Base-by-base conservation (phyloP, 2,113 vertebrate genomes). In the Turdus rufiventris region DNA sequence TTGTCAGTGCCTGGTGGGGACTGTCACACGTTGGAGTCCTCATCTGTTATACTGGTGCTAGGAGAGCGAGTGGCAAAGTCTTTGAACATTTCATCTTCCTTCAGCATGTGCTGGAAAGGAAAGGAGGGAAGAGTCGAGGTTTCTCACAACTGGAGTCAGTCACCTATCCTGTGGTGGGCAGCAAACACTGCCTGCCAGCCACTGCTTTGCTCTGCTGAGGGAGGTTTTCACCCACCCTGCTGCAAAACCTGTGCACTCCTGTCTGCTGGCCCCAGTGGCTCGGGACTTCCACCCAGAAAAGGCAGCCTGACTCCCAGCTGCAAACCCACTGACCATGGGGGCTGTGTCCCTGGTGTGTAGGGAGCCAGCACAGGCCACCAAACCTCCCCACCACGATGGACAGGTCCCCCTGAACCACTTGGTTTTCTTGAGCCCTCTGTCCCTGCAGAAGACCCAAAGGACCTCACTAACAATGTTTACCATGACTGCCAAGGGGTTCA, bases 1-100 rank as follows among this genome's bases (percentile, higher is more conserved):
- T 23, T 17, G 57, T 25, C 48, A 36, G 91, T 63, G 26, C 79
- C 74, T 47, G 38, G 29, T 33, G 56, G 28, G 82, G 63, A 14
- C 7, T 26, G 96, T 99, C 98, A 99, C 91, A 99, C 98, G 0
- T 98, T 99, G 25, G 98, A 99, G 90, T 99, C 99, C 51, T 99
- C 99, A 7, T 99, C 99, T 31, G 98, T 99, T 47, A 99, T 97
- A 68, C 98, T 99, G 97, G 98, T 96, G 86, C 98, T 99, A 2
- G 98, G 99, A 13, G 98, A 99, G 73, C 98, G 66, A 29, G 97
- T 97, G 0, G 98, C 98, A 81, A 98, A 97, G 95, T 99, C 99
- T 92, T 98, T 99, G 92, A 99, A 99, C 98, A 99, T 98, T 81
- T 99, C 99, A 1, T 99, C 99, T 60, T 99, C 99, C 95, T 99